Conservation (phyloP, 2,113 vertebrate species). For the Syngnathus typhle region DNA sequence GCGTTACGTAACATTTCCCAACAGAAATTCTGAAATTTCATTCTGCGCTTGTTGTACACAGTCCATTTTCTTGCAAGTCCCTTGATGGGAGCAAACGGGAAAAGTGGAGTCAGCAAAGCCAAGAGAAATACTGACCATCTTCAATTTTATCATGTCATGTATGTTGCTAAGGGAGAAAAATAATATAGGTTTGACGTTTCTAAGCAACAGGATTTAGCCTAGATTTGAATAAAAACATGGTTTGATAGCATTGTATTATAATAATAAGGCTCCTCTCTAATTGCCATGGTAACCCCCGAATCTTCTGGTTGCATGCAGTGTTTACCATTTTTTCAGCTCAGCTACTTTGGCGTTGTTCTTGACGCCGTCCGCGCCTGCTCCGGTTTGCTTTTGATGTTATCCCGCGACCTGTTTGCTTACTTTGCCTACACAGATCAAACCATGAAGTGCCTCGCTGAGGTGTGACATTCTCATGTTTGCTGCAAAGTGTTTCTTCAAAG, state of each 20-base stretch:
- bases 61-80: too few species aligned
- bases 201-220: not conserved
- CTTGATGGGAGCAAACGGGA: too few species aligned
- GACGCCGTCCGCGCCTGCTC: not conserved
- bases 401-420: not conserved
- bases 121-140: not conserved
- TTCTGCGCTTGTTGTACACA: too few species aligned
- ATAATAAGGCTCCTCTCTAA: not conserved
- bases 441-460: not conserved
- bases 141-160: too few species aligned
- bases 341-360: not conserved
- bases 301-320: not conserved
- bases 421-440: not conserved
- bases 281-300: not conserved
- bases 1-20: too few species aligned
- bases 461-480: conserved; percentile 8
- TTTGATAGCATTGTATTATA: not conserved
- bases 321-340: not conserved
- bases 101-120: not conserved
- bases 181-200: too few species aligned
- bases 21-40: too few species aligned
- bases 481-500: conserved; percentile 17
- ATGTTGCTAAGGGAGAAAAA: too few species aligned
- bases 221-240: not conserved
- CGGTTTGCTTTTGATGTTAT: not conserved